Base-by-base conservation (phyloP, 2,888 invertebrate genomes). In the Thera obeliscata region DNA sequence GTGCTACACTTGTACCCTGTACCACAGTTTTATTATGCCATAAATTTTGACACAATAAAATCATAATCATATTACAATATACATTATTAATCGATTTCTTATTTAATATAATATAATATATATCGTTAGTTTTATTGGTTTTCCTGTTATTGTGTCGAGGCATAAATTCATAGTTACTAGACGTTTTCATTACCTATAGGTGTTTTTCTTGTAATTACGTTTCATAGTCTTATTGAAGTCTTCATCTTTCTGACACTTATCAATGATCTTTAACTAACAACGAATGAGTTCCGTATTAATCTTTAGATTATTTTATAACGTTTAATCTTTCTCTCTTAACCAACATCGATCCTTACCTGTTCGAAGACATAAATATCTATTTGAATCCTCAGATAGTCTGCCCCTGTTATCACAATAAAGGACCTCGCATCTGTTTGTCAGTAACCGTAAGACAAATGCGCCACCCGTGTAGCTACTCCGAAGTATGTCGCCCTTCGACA, bases 391-490 rank as follows among this genome's bases (percentile, higher is more conserved):
- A 87, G 91, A 91, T 89, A 89, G 83, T 85, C 80, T 82, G 59
- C 80, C 81, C 83, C 85, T 87, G 89, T 91, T 93, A 92, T 92
- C 93, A 85, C 79, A 70, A 77, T 74, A 67, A 72, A 77, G 80
- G 79, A 77, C 81, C 88, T 87, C 86, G 88, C 89, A 91, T 91
- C 92, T 90, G 90, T 91, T 90, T 88, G 88, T 87, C 85, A 86
- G 87, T 86, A 86, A 83, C 78, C 79, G 75, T 78, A 75, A 78
- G 83, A 87, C 83, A 82, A 87, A 87, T 85, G 87, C 74, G 86
- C 93, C 93, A 91, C 93, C 92, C 91, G 87, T 86, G 82, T 72
- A 76, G 87, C 82, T 86, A 81, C 84, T 78, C 80, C 76, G 76
- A 80, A 81, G 75, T 77, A 80, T 74, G 76, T 76, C 73, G 74